phyloP scores from a whole-genome alignment of 2,113 vertebrate genomes.

The Petrocephalus zakoni region DNA sequence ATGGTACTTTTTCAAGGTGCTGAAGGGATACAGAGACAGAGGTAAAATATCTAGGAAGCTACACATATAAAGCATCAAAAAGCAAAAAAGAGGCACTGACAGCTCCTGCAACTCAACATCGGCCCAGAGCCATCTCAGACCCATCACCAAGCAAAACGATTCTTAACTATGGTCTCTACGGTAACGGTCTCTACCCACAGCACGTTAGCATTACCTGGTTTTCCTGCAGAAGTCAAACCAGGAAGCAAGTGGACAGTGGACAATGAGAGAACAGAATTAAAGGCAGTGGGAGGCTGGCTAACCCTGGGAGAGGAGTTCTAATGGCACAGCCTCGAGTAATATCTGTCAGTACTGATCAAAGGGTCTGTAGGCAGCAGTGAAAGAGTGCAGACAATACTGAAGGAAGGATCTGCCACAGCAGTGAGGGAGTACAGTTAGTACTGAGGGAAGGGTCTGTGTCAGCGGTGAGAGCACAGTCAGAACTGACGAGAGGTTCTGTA shows the following conservation, averaged over 20 bases:
- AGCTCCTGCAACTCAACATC: slow-evolving; percentile 25
- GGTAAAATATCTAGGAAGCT: not conserved
- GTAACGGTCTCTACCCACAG: slow-evolving; percentile 37
- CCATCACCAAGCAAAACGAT: slow-evolving; percentile 22
- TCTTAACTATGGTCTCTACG: slow-evolving; percentile 29
- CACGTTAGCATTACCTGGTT: slow-evolving; percentile 54
- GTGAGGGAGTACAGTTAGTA: too few relatives aligned
- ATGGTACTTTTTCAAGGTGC: not conserved
- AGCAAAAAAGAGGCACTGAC: not conserved
- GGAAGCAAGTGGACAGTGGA: slow-evolving; percentile 37
- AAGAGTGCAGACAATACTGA: not conserved
- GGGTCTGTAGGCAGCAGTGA: not conserved
- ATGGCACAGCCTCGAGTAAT: not conserved
- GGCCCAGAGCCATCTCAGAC: slow-evolving; percentile 33
- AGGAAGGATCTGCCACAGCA: not conserved
- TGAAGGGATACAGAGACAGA: not conserved
- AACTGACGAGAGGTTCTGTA: not conserved
- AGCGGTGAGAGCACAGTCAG: not conserved
- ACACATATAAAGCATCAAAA: slow-evolving; percentile 1
- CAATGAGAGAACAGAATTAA: slow-evolving; percentile 22
- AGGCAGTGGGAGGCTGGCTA: not conserved
- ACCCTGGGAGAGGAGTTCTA: not conserved
- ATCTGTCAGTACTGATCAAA: not conserved
- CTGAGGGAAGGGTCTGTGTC: not conserved
- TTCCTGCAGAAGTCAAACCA: slow-evolving; percentile 50